These are phyloP conservation scores for Geococcyx californianus DNA, from an alignment of 2,113 vertebrate genomes.

Conservation along the genomic window DNA sequence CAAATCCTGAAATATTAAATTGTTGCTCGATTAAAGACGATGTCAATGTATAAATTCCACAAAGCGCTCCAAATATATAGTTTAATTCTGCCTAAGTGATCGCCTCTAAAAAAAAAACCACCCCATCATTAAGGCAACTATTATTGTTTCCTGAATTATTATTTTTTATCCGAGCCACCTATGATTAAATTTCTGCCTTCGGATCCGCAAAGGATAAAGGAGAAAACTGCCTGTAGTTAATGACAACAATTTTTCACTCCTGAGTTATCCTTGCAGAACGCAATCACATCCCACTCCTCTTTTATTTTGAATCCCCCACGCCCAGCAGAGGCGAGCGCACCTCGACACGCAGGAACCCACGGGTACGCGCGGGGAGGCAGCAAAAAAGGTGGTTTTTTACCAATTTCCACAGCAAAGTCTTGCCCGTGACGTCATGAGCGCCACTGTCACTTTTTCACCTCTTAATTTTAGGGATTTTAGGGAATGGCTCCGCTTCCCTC, in stretches of 20 bases:
- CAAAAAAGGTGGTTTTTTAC: background rate
- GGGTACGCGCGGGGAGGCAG: background rate
- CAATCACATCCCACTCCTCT: conserved; percentile 48
- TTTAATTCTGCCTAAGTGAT: conserved; percentile 70
- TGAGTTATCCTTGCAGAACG: conserved; percentile 63
- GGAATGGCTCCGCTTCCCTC: background rate
- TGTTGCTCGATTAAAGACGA: conserved; percentile 52
- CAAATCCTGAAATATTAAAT: conserved; percentile 70
- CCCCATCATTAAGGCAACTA: conserved; percentile 57
- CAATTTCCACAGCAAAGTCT: conserved; percentile 12
- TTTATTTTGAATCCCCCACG: background rate
- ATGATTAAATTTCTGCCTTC: conserved; percentile 71
- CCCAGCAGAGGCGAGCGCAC: background rate
- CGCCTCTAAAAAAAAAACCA: conserved; percentile 39
- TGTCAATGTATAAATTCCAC: conserved; percentile 36
- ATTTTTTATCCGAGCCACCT: background rate
- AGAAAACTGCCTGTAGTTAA: conserved; percentile 67
- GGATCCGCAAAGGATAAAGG: conserved; percentile 59
- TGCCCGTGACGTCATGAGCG: conserved; percentile 49
- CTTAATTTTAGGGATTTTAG: background rate
- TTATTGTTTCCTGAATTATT: conserved; percentile 65
- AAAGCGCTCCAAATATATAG: conserved; percentile 53
- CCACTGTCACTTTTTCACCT: background rate
- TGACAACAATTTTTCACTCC: conserved; percentile 64
- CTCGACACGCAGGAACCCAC: background rate